These are phyloP conservation scores for Dendrocopos noguchii DNA, from an alignment of 2,113 vertebrate species.

Conservation along the genomic window DNA sequence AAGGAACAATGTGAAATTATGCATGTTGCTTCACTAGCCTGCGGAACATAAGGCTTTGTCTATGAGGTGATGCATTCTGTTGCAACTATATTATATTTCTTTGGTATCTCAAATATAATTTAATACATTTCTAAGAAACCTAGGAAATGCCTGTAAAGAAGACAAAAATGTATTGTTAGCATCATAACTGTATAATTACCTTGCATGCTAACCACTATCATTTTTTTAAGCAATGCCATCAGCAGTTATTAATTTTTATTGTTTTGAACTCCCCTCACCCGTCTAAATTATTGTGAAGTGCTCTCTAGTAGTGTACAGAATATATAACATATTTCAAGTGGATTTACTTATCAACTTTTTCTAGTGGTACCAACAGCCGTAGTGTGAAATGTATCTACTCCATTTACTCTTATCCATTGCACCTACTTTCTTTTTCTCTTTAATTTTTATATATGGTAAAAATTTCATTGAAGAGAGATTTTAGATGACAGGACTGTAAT, in stretches of 20 bases:
- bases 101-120: background rate
- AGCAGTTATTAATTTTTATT: slow-evolving; percentile 24
- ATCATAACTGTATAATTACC: slow-evolving; percentile 14
- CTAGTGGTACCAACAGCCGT: slow-evolving; percentile 72
- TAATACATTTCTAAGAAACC: background rate
- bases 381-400: slow-evolving; percentile 80
- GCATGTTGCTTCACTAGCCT: background rate
- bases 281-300: slow-evolving; percentile 46
- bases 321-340: slow-evolving; percentile 68
- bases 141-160: background rate
- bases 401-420: slow-evolving; percentile 80
- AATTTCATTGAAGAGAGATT: slow-evolving; percentile 94
- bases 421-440: slow-evolving; percentile 84
- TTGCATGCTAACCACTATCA: slow-evolving; percentile 4
- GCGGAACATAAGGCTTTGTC: background rate
- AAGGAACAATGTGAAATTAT: background rate
- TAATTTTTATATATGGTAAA: slow-evolving; percentile 99
- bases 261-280: slow-evolving; percentile 10
- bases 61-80: background rate
- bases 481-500: slow-evolving; percentile 99
- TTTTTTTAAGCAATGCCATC: slow-evolving; percentile 16
- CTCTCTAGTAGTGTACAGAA: slow-evolving; percentile 60
- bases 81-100: background rate
- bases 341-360: slow-evolving; percentile 82
- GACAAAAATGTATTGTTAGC: slow-evolving; percentile 3